A percentile compares a stretch with the other conserved stretches of the same genome.
These are phyloP conservation scores for Drosophila chauvacae DNA, from an alignment of 1,140 invertebrate species.

Conservation along the genomic window DNA sequence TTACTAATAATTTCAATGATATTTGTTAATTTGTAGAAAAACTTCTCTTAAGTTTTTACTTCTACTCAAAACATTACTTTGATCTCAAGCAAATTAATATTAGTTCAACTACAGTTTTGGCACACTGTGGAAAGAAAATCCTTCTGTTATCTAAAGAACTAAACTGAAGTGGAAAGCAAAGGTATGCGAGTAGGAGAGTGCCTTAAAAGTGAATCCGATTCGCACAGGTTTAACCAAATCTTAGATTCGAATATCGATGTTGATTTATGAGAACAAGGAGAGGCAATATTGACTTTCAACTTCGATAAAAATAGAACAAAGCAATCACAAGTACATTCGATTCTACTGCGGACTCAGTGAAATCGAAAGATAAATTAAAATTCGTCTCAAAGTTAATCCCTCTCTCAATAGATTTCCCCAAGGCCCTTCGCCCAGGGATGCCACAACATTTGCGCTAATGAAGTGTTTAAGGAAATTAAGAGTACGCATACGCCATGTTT, in stretches of 20 bases:
- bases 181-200: neutral
- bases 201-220: neutral
- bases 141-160: neutral
- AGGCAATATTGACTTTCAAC: neutral
- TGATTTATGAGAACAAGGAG: constrained; percentile 8
- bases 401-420: constrained; percentile 34
- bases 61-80: too few relatives aligned
- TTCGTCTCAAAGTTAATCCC: constrained; percentile 21
- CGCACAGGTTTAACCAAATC: constrained; percentile 1
- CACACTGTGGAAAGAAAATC: too few relatives aligned
- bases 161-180: neutral
- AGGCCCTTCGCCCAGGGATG: constrained; percentile 1
- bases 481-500: constrained; percentile 45
- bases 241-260: neutral
- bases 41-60: neutral
- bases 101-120: neutral
- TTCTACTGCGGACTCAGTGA: neutral
- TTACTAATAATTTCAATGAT: neutral
- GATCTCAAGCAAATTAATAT: too few relatives aligned
- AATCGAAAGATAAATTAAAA: constrained; percentile 25
- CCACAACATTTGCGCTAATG: constrained; percentile 57
- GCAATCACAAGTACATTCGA: neutral
- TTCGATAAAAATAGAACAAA: constrained; percentile 1
- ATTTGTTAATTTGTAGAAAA: too few relatives aligned
- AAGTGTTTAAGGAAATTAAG: constrained; percentile 59